Evolutionary conservation across 2,888 invertebrate species (phyloP).

Genomic region (Agriopis aurantiaria): DNA sequence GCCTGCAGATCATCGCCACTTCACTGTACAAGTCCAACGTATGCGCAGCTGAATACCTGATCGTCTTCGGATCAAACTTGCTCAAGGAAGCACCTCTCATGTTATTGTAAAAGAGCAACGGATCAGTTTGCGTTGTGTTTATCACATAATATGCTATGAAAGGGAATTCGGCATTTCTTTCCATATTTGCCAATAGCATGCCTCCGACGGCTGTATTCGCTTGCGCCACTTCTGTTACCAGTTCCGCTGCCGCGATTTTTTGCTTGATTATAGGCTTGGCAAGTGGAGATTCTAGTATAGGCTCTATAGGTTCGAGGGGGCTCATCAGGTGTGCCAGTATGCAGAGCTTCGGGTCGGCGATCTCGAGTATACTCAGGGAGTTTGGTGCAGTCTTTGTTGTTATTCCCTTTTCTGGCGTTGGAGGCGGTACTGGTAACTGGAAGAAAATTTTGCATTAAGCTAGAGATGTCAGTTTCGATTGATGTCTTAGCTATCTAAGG

Average conservation of each 20-base stretch:
- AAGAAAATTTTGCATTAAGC: constrained; percentile 43
- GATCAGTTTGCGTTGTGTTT: constrained; percentile 95
- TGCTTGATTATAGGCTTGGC: constrained; percentile 93
- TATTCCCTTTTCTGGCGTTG: constrained; percentile 88
- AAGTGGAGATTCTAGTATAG: constrained; percentile 93
- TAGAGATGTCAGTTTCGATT: too few relatives aligned
- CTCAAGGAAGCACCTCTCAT: constrained; percentile 93
- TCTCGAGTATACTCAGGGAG: constrained; percentile 91
- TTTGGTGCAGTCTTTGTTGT: constrained; percentile 87
- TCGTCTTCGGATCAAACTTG: constrained; percentile 93
- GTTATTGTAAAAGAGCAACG: constrained; percentile 94
- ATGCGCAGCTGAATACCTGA: constrained; percentile 94
- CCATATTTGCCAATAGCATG: constrained; percentile 96
- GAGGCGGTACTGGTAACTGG: constrained; percentile 88
- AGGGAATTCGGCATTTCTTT: constrained; percentile 95
- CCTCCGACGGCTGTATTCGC: constrained; percentile 92
- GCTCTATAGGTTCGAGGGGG: constrained; percentile 94
- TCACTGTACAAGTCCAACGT: constrained; percentile 95
- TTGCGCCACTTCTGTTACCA: constrained; percentile 91
- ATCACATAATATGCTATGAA: constrained; percentile 97
- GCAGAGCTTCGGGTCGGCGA: constrained; percentile 96
- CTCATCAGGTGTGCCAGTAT: constrained; percentile 96
- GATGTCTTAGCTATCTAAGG: too few relatives aligned
- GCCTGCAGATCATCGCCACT: constrained; percentile 96
- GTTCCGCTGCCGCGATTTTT: constrained; percentile 91